phyloP scores from a whole-genome alignment of 2,113 vertebrate species.

The Catharus fuscescens region DNA sequence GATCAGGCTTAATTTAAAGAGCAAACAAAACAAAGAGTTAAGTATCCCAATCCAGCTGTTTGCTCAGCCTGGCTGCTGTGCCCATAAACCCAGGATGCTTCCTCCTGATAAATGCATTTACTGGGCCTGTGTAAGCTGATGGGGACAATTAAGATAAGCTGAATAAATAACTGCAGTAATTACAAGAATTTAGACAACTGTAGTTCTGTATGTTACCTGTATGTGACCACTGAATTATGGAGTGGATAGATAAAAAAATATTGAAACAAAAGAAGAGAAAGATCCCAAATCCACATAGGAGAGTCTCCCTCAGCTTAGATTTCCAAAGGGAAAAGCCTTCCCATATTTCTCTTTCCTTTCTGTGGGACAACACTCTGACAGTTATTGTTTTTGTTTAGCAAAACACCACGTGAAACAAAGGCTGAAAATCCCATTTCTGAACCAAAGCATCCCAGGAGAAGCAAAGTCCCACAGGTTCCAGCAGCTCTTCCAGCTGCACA shows the following conservation, averaged over 20 bases:
- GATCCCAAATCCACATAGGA: neutral
- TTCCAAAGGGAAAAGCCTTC: neutral
- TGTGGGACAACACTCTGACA: neutral
- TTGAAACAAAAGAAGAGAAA: neutral
- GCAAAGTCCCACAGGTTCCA: neutral
- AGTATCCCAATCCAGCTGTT: neutral
- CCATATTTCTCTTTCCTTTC: neutral
- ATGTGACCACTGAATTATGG: neutral
- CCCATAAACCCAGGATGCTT: neutral
- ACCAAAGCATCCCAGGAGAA: neutral
- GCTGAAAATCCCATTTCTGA: neutral
- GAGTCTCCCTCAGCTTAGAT: neutral
- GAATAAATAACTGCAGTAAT: neutral
- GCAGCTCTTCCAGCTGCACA: neutral
- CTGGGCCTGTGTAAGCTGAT: neutral
- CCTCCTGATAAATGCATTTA: slow-evolving; percentile 17
- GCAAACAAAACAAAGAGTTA: slow-evolving; percentile 12
- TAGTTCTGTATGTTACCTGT: neutral
- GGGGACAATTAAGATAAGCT: slow-evolving; percentile 48
- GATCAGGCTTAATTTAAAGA: neutral
- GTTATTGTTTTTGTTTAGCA: neutral
- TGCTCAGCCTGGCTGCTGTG: neutral
- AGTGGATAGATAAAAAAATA: neutral
- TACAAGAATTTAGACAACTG: neutral
- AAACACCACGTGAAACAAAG: neutral